These are phyloP conservation scores for Neotoxoptera formosana DNA, from an alignment of 1,140 invertebrate genomes.

Conservation along the genomic window DNA sequence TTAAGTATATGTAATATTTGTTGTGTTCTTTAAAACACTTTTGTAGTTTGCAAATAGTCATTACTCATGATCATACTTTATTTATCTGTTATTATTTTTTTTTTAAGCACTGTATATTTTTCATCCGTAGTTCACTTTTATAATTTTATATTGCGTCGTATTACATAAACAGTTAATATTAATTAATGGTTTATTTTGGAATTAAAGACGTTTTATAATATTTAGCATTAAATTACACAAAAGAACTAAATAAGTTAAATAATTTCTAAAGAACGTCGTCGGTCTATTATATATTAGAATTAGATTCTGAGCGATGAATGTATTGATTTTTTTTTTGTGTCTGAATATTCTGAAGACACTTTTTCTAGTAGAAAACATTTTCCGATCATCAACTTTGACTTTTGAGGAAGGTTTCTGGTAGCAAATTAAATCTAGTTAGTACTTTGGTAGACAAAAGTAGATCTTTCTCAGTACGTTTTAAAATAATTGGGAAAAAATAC, in stretches of 20 bases:
- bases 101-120: neutral
- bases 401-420: neutral
- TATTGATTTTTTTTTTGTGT: neutral
- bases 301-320: neutral
- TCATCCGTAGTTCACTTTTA: neutral
- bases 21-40: neutral
- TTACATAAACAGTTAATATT: neutral
- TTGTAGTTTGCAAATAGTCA: neutral
- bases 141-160: neutral
- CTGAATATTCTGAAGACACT: neutral
- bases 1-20: neutral
- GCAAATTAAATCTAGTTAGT: neutral
- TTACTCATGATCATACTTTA: neutral
- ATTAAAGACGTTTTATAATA: neutral
- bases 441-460: neutral
- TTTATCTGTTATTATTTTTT: neutral
- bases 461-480: neutral
- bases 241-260: neutral
- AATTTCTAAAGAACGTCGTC: neutral
- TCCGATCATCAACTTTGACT: neutral
- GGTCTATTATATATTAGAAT: neutral
- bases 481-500: neutral
- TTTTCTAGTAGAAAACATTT: neutral
- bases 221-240: neutral
- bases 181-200: neutral